Evolutionary conservation across 2,888 invertebrate species (phyloP), one percentile per base, ranked within the genome.

Genomic region (Mactromeris polynyma): DNA sequence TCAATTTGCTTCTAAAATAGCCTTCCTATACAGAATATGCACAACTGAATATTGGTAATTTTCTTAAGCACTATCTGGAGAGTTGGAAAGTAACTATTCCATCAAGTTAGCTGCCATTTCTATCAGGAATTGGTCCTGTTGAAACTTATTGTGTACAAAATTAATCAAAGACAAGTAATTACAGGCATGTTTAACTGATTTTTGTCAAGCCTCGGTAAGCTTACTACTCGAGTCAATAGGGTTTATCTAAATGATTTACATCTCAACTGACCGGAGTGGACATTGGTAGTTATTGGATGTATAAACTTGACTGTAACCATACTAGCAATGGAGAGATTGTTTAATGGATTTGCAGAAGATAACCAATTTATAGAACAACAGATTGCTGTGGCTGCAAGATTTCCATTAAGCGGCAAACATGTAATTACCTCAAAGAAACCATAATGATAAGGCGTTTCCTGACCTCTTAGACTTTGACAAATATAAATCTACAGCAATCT

Each of bases 191-290:
- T 81, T 51, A 81, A 81, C 78, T 78, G 83, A 82, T 86, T 87
- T 42, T 38, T 51, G 58, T 42, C 46, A 80, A 80, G 86, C 89
- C 40, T 81, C 81, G 77, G 54, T 83, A 86, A 58, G 81, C 58
- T 51, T 58, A 38, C 26, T 51, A 40, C 42, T 80, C 77, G 77
- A 82, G 73, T 85, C 83, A 46, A 26, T 42, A 17, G 83, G 82
- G 82, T 69, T 90, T 90, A 88, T 83, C 88, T 36, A 19, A n/a
- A 21, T 88, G 90, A 90, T 90, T 90, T 90, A 90, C 87, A 80
- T 81, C 80, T 83, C 31, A 79, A 80, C 84, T 90, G 85, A 87
- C 86, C 88, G 78, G 42, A 82, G 79, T 79, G 89, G 90, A 89
- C 89, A 87, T 73, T 33, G 33, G 26, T 73, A 31, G 84, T 83